A percentile compares a stretch with the other conserved stretches of the same genome.
phyloP scores from a whole-genome alignment of 92 coral and sea anemone genomes.

The Porites cylindrica region DNA sequence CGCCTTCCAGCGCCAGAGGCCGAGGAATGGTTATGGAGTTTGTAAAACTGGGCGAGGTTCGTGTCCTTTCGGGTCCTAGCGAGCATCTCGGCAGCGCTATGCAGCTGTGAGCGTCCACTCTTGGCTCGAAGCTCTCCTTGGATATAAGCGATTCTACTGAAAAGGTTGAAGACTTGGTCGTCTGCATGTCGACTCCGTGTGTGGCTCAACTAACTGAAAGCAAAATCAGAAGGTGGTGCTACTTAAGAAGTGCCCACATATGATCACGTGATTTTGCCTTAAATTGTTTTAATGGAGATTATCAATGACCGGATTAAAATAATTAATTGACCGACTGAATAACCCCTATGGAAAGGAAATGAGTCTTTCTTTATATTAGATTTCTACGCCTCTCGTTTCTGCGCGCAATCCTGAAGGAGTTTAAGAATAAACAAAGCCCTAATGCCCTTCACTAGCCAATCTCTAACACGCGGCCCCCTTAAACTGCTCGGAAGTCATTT shows the following conservation, averaged over 20 bases:
- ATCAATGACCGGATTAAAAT: conserved; percentile 52
- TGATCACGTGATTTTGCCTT: conserved; percentile 44
- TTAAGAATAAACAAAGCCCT: conserved; percentile 44
- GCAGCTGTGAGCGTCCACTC: conserved; percentile 26
- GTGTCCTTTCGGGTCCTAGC: conserved; percentile 18
- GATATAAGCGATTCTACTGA: conserved; percentile 88
- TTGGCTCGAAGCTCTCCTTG: conserved; percentile 45
- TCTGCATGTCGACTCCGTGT: conserved; percentile 33
- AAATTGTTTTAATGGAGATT: conserved; percentile 57
- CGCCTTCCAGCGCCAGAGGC: conserved; percentile 35
- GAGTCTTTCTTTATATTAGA: conserved; percentile 37
- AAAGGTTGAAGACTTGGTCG: conserved; percentile 58
- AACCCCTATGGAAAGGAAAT: conserved; percentile 52
- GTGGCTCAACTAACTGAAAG: conserved; percentile 18
- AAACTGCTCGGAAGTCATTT: conserved; percentile 62
- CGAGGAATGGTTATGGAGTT: conserved; percentile 32
- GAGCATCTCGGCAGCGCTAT: conserved; percentile 29
- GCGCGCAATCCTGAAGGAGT: conserved; percentile 32
- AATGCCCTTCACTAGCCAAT: conserved; percentile 50
- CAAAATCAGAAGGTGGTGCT: conserved; percentile 15
- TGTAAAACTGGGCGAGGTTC: conserved; percentile 46
- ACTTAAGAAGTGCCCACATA: conserved; percentile 19
- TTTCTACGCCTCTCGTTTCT: conserved; percentile 36
- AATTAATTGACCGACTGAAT: conserved; percentile 45
- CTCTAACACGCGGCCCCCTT: conserved; percentile 30